Conservation (phyloP, 2,797 vertebrate species). For the Eupleurogrammus muticus region DNA sequence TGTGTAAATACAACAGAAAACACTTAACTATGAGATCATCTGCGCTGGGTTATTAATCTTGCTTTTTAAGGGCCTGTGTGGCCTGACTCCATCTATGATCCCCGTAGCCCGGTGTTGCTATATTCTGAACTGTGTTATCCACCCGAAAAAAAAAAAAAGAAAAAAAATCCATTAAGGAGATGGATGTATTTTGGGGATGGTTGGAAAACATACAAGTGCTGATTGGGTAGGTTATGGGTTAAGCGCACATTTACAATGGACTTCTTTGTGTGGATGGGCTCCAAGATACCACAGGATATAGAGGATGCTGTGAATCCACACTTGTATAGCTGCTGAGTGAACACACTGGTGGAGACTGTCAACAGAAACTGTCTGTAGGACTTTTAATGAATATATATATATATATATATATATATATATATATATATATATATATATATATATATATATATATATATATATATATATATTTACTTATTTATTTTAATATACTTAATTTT, state of each 20-base stretch:
- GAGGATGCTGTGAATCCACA: conserved; percentile 51
- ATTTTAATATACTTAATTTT: neutral
- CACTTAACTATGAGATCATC: conserved; percentile 89
- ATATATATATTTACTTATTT: no score
- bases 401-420: no score
- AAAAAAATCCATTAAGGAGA: conserved; percentile 80
- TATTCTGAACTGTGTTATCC: conserved; percentile 72
- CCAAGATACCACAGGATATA: conserved; percentile 60
- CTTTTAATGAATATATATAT: neutral
- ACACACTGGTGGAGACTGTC: conserved; percentile 15
- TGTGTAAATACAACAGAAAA: conserved; percentile 87
- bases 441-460: no score
- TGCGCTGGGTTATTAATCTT: conserved; percentile 83
- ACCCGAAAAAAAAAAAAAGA: conserved; percentile 57
- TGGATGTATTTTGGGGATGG: conserved; percentile 76
- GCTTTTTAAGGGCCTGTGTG: conserved; percentile 80
- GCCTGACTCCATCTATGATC: conserved; percentile 68
- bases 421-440: no score
- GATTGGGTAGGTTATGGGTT: conserved; percentile 77
- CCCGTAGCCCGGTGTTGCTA: conserved; percentile 50
- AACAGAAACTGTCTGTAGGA: conserved; percentile 10
- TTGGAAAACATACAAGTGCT: conserved; percentile 76
- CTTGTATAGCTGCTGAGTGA: conserved; percentile 45
- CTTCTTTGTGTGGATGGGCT: conserved; percentile 67
- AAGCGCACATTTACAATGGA: conserved; percentile 76